Evolutionary conservation across 2,888 invertebrate genomes (phyloP).

Genomic region (Diarsia brunnea): DNA sequence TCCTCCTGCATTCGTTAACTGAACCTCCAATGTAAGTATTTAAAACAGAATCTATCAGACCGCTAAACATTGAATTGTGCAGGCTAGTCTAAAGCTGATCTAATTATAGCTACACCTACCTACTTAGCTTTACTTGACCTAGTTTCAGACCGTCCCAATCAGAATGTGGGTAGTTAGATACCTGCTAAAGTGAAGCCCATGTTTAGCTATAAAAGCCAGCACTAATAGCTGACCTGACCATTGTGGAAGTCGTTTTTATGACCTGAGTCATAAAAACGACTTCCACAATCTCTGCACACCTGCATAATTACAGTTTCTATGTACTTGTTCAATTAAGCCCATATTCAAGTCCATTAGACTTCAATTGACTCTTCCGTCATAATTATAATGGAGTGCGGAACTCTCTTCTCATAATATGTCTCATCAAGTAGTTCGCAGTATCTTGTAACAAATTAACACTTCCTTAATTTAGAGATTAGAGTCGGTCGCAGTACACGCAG

Average conservation of each 20-base stretch:
- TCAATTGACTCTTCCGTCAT: slow-evolving; percentile 35
- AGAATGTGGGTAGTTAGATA: slow-evolving; percentile 15
- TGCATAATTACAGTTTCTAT: slow-evolving; percentile 9
- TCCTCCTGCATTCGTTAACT: too few species aligned
- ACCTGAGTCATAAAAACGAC: background rate
- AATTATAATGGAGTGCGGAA: slow-evolving; percentile 39
- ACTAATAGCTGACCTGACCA: background rate
- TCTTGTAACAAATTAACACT: slow-evolving; percentile 63
- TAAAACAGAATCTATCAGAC: too few species aligned
- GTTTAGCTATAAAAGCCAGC: slow-evolving; percentile 10
- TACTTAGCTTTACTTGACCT: background rate
- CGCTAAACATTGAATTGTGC: background rate
- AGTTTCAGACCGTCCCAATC: background rate
- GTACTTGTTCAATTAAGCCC: slow-evolving; percentile 26
- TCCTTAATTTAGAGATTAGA: slow-evolving; percentile 66
- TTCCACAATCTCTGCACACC: slow-evolving; percentile 1
- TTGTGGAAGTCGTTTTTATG: too few species aligned
- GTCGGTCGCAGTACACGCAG: slow-evolving; percentile 15
- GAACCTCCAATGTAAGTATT: too few species aligned
- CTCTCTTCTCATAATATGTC: slow-evolving; percentile 50
- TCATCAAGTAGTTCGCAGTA: slow-evolving; percentile 51
- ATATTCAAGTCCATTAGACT: slow-evolving; percentile 32
- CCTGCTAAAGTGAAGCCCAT: background rate
- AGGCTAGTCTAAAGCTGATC: background rate
- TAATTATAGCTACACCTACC: background rate